Evolutionary conservation across 2,113 vertebrate genomes (phyloP), one percentile per base, ranked within the genome.

Genomic region (Raja brachyura): DNA sequence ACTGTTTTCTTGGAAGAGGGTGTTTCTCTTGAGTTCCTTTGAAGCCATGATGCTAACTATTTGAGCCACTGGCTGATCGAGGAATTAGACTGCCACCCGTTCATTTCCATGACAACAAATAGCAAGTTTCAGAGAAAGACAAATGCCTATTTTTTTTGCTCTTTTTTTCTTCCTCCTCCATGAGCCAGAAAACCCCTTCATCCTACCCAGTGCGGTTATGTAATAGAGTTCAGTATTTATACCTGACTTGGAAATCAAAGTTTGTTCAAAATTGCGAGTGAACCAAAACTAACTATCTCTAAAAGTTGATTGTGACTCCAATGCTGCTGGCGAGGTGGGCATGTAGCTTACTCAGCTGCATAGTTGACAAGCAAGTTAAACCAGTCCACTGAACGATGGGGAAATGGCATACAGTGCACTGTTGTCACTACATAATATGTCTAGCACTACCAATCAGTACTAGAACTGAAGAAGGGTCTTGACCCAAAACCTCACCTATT

Each of bases 1-100:
- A 39, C 31, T 90, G 90, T 92, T 92, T 92, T 25, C 18, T 33
- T 39, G 66, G 20, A 63, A 92, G 33, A 48, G 66, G 90, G 90
- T 68, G 61, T 92, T 73, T 90, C 70, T 39, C 63, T 70, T 66
- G 16, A 90, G 59, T 18, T 90, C 63, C 39, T 73, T 92, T 48
- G 39, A 66, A 10, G 66, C 68, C 14, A 66, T 39, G 61, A 31
- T 70, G 61, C 63, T 18, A 68, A 66, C 63, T 90, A 6, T 73
- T 70, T 68, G 10, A 73, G 33, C 90, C 63, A 73, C 18, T 39
- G 33, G 66, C 90, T 92, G 66, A 73, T 73, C 33, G 22, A 33
- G 68, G 66, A 92, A 92, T 68, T 48, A 68, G 88, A 73, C 28
- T 31, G 83, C 28, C 28, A 31, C 61, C 11, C 5, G 83, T 86